phyloP scores from a whole-genome alignment of 1,140 invertebrate species.

The Hermetia illucens region DNA sequence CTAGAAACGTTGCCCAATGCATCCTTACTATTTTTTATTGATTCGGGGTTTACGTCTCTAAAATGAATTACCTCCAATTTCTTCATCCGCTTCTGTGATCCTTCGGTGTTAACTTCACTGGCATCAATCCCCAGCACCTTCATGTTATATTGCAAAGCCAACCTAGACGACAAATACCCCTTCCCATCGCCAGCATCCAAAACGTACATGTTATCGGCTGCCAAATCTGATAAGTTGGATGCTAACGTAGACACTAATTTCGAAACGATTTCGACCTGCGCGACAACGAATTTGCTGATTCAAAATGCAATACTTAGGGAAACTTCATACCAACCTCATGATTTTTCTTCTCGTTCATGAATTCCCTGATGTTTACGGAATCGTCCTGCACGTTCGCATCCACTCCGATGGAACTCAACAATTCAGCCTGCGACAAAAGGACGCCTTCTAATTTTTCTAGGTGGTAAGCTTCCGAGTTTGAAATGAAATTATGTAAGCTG shows the following conservation, averaged over 20 bases:
- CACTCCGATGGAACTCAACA: constrained; percentile 16
- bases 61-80: constrained; percentile 49
- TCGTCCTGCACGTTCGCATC: too few species aligned
- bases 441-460: constrained; percentile 29
- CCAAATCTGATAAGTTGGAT: not conserved
- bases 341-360: constrained; percentile 67
- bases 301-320: too few species aligned
- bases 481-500: constrained; percentile 19
- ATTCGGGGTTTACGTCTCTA: constrained; percentile 11
- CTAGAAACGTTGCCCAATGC: too few species aligned
- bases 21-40: constrained; percentile 12
- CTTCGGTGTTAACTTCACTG: constrained; percentile 42
- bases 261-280: constrained; percentile 36
- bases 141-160: constrained; percentile 53
- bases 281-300: constrained; percentile 1
- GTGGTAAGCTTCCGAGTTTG: constrained; percentile 18
- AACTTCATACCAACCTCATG: constrained; percentile 51
- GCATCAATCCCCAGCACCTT: constrained; percentile 69
- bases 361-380: constrained; percentile 36
- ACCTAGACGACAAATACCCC: constrained; percentile 62
- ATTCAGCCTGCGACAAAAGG: constrained; percentile 23
- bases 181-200: constrained; percentile 79
- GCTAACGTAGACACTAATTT: constrained; percentile 37
- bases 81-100: constrained; percentile 43
- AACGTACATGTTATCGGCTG: constrained; percentile 32